Evolutionary conservation across 92 coral and sea anemone species (phyloP).

Genomic region (Plumapathes pennacea): DNA sequence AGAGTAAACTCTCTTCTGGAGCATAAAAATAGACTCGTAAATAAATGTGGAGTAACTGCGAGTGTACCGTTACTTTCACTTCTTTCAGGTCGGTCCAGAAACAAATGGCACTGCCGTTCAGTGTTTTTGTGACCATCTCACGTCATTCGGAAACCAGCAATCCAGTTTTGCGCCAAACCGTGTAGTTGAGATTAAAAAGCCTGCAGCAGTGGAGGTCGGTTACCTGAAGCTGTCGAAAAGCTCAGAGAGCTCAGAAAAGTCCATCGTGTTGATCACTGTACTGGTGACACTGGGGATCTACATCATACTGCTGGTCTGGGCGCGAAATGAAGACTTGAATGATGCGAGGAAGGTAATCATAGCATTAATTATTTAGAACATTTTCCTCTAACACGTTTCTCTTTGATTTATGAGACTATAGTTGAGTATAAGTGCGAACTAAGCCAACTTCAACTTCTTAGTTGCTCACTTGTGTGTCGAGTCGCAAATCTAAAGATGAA

Average conservation of each 20-base stretch:
- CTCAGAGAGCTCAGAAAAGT: conserved; percentile 23
- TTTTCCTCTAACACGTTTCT: not conserved
- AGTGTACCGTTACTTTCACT: not conserved
- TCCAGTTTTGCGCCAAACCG: conserved; percentile 41
- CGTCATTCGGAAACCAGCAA: conserved; percentile 71
- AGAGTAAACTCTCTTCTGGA: not conserved
- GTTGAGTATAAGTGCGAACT: no score
- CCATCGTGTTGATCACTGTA: conserved; percentile 56
- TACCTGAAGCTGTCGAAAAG: conserved; percentile 10
- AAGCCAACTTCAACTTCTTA: no score
- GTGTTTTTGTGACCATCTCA: conserved; percentile 67
- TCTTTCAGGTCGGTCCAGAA: conserved; percentile 55
- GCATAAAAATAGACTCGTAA: not conserved
- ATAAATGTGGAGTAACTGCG: not conserved
- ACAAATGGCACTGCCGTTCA: conserved; percentile 47
- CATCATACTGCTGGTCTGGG: conserved; percentile 63
- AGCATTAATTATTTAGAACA: no score
- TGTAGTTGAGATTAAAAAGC: conserved; percentile 41
- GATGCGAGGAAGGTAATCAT: conserved; percentile 61
- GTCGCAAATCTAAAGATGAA: no score
- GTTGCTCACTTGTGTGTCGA: no score
- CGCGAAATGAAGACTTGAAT: conserved; percentile 55
- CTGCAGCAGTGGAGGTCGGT: conserved; percentile 12
- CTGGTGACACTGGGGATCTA: conserved; percentile 53
- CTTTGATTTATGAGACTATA: no score